Base-by-base conservation (phyloP, 2,113 vertebrate genomes). In the Tragelaphus imberbis region DNA sequence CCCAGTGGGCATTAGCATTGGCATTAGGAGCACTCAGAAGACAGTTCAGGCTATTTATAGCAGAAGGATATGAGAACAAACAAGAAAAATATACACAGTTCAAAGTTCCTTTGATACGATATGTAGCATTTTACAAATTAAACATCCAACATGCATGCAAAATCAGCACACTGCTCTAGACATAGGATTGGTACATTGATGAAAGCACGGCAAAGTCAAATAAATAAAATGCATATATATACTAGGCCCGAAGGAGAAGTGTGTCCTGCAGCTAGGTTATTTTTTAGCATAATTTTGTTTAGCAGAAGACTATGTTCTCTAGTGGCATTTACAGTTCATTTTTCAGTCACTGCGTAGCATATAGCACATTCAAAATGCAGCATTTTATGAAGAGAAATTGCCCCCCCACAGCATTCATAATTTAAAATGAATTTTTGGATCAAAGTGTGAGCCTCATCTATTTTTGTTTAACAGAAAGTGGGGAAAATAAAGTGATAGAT, bases 401-500 rank as follows among this genome's bases (percentile, higher is more conserved):
- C 40, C 53, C 95, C 96, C 82, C 84, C 75, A 77, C 36, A 27
- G 0, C 28, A 59, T 63, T 93, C 90, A 92, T 59, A 93, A 91
- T 84, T 82, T 86, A 87, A 75, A 88, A 77, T 94, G 96, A 63
- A 36, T 53, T 94, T 90, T 33, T 33, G 28, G 33, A 44, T 85
- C 71, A 7, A 33, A 94, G 55, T 63, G 36, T 90, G 61, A 91
- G 47, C 95, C 90, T 92, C 96, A 47, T 59, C 47, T 84, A 53
- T 61, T 51, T 84, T 95, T 84, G 5, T 93, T 0, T 6, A 68
- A 87, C 85, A 85, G 97, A 81, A 95, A 81, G 51, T 59, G 23
- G 36, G 68, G 61, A 91, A 75, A 94, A 84, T 28, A 94, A 97
- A 98, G 90, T 90, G 97, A 63, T 47, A 81, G n/a, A 49, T 92